Base-by-base conservation (phyloP, 1,140 invertebrate genomes). In the Trichonephila clavipes region DNA sequence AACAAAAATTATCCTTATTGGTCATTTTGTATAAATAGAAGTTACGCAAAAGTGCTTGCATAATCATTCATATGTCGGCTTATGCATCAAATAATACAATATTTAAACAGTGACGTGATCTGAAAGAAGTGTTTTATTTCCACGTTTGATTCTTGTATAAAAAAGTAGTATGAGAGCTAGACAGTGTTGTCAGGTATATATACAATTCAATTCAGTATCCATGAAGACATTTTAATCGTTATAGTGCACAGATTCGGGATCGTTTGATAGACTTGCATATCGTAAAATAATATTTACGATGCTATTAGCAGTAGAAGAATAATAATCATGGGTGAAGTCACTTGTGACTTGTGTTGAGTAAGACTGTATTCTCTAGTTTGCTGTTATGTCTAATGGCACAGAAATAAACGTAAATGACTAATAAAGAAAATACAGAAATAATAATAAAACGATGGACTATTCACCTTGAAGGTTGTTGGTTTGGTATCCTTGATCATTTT, bases 181-280 rank as follows among this genome's bases (percentile, higher is more conserved):
- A 3, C 10, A 40, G 16, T 12, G 18, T 77, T 77, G 72, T 34
- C 72, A 12, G 2, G 28, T 14, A 77, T 77, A 12, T 1, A 21
- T 64, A 18, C 72, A 19, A 19, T 77, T 40, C 34, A 77, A 72
- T 77, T 7, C 28, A 18, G 12, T 77, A 18, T 77, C 34, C 1
- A 77, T 77, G 34, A 77, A 77, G 21, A 21, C 72, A 77, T 18
- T 77, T 77, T 77, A 77, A 77, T 77, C 34, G 72, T 77, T 34
- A 12, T 28, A 28, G n/a, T 69, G 66, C 24, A 24, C 18, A 16
- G 28, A 34, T 72, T 72, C 69, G 18, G 4, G 28, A 77, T 40
- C 24, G 28, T 28, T 40, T 77, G 34, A 77, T 34, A 16, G 72
- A 77, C 5, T 14, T 28, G 34, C 28, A 16, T 5, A 5, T 77